phyloP scores from a whole-genome alignment of 2,888 invertebrate genomes.

The Acleris sparsana region DNA sequence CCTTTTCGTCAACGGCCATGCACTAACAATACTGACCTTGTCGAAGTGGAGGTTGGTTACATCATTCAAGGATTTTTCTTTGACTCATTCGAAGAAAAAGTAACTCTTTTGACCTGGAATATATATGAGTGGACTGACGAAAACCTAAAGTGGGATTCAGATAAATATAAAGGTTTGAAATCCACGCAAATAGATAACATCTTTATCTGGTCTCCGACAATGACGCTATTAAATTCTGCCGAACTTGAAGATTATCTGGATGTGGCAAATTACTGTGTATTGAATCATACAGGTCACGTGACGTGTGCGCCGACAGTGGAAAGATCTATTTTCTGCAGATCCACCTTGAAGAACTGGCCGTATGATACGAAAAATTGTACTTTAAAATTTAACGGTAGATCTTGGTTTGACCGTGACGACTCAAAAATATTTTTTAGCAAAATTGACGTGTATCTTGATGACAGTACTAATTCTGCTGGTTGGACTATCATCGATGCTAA shows the following conservation, averaged over 20 bases:
- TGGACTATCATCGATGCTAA: background rate
- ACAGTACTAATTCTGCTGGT: background rate
- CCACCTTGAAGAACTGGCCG: slow-evolving; percentile 46
- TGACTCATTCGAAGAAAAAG: slow-evolving; percentile 7
- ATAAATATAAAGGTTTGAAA: slow-evolving; percentile 46
- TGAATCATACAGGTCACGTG: slow-evolving; percentile 10
- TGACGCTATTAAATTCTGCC: slow-evolving; percentile 45
- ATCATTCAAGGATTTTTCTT: slow-evolving; percentile 4
- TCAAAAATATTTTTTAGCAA: background rate
- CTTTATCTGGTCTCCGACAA: slow-evolving; percentile 47
- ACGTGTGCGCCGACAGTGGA: background rate
- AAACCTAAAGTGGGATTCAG: slow-evolving; percentile 51
- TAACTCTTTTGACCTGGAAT: slow-evolving; percentile 39
- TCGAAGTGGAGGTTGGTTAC: slow-evolving; percentile 12
- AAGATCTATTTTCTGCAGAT: slow-evolving; percentile 34
- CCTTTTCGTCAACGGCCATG: background rate
- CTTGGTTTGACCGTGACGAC: background rate
- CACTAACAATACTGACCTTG: slow-evolving; percentile 2
- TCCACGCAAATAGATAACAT: slow-evolving; percentile 20
- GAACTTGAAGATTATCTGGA: background rate
- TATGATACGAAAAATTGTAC: slow-evolving; percentile 45
- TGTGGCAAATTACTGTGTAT: background rate
- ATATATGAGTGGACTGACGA: slow-evolving; percentile 47
- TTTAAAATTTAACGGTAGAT: slow-evolving; percentile 40
- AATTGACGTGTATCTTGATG: background rate